These are phyloP conservation scores for Rhinolophus ferrumequinum DNA, from an alignment of 2,113 vertebrate species.

Conservation along the genomic window DNA sequence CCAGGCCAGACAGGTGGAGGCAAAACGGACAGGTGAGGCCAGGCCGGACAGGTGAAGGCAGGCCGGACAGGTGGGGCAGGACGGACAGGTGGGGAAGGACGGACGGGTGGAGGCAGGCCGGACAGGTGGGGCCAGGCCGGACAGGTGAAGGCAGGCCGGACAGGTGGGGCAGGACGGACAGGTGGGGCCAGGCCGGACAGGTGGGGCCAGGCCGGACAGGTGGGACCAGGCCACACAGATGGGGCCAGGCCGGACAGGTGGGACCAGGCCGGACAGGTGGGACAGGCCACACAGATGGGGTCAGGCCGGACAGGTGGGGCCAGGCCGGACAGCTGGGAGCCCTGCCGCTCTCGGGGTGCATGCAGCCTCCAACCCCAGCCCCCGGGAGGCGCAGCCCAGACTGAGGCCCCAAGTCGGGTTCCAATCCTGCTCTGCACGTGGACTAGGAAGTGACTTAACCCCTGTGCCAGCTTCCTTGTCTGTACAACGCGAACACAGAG, in stretches of 20 bases:
- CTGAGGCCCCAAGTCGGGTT: too few species aligned
- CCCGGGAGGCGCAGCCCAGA: not conserved
- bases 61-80: not conserved
- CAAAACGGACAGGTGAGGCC: not conserved
- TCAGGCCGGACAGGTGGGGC: too few species aligned
- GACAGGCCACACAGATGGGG: not conserved
- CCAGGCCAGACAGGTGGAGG: not conserved
- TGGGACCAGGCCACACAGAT: not conserved
- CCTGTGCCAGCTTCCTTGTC: not conserved
- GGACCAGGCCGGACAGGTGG: not conserved
- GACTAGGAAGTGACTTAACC: not conserved
- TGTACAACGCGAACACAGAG: not conserved
- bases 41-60: not conserved
- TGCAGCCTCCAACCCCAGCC: not conserved
- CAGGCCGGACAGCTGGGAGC: not conserved
- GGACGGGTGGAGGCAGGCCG: not conserved
- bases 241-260: not conserved
- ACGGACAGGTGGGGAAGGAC: not conserved
- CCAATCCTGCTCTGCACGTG: not conserved
- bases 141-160: not conserved
- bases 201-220: not conserved
- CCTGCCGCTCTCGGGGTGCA: not conserved
- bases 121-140: not conserved
- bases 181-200: not conserved
- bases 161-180: not conserved